Evolutionary conservation across 1,140 invertebrate genomes (phyloP), one percentile per base, ranked within the genome.

Genomic region (Pseudobourletiella spinata): DNA sequence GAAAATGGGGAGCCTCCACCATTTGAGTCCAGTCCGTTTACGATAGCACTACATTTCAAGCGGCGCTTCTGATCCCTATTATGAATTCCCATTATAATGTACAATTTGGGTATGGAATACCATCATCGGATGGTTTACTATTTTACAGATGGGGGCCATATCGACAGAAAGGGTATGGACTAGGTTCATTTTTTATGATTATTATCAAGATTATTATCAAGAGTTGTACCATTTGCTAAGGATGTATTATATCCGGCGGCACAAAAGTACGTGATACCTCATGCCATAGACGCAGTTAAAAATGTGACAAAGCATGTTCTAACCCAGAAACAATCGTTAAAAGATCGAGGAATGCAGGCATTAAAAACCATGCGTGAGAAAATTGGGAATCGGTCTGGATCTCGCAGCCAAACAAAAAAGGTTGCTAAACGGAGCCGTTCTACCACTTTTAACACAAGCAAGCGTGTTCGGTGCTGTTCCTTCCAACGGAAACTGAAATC

Each of bases 241-340:
- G 32, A 57, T 2, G 18, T 22, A 39, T 0, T 35, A 24, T 22
- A 39, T 18, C 54, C 54, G 0, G 28, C 32, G 6, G 54, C 54
- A 3, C 35, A 39, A 20, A 57, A 57, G 15, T 57, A 57, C 26
- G 32, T 57, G 3, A 16, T 57, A 14, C 54, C 54, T 1, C 54
- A 42, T 22, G 54, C 54, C 1, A 39, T 8, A 16, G 18, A 22
- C 14, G 32, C 32, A 8, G 8, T 39, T 11, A 39, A 39, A 39
- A 39, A 39, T 39, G 32, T 39, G 8, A n/a, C 32, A 39, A n/a
- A 11, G n/a, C 8, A 39, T 6, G 54, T 42, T 1, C 2, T 22
- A 57, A 35, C 16, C 35, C 26, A 16, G 14, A 35, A 14, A 57
- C 8, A 26, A 11, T 26, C 8, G 16, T 6, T 25, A 52, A 52